Evolutionary conservation across 2,888 invertebrate species (phyloP), one percentile per base, ranked within the genome.

Genomic region (Lithophane leautieri): DNA sequence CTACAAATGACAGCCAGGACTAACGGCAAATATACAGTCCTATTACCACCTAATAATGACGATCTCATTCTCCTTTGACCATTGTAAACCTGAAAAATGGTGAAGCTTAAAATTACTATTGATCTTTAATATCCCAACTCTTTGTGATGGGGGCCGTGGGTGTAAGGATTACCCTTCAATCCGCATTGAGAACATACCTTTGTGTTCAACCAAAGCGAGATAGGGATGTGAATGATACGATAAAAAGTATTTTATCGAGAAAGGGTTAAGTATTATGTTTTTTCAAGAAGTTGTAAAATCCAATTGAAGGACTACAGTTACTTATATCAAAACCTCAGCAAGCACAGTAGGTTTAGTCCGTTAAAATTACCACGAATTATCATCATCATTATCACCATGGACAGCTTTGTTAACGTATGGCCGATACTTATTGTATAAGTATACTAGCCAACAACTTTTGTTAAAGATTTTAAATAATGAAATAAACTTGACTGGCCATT

Each of bases 101-200:
- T 68, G 6, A 68, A 73, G 34, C 52, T 58, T 83, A 67, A 83
- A 79, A 62, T 62, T 8, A 28, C 54, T 68, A 69, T 69, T 78
- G 66, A 83, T 79, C 69, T 73, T 56, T 62, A 60, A 54, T 69
- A 69, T 34, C 42, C 22, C 16, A 58, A 52, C 28, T 58, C 73
- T 73, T 81, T 78, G 83, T 69, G 42, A 68, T 77, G 58, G 28
- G 54, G 54, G 11, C 19, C 42, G 60, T 52, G 69, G 60, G 69
- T 40, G 40, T 66, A 56, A 72, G 60, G 78, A 70, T 79, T 79
- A 65, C 73, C 83, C 16, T 69, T 56, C 71, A 72, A 77, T 73
- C 71, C 77, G 71, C 25, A 76, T 76, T 73, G 61, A 76, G 70
- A 67, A 69, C 72, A 76, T 65, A 73, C 81, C 79, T 71, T 72